These are phyloP conservation scores for Steinernema carpocapsae DNA, from an alignment of 2,888 invertebrate genomes.

Conservation along the genomic window DNA sequence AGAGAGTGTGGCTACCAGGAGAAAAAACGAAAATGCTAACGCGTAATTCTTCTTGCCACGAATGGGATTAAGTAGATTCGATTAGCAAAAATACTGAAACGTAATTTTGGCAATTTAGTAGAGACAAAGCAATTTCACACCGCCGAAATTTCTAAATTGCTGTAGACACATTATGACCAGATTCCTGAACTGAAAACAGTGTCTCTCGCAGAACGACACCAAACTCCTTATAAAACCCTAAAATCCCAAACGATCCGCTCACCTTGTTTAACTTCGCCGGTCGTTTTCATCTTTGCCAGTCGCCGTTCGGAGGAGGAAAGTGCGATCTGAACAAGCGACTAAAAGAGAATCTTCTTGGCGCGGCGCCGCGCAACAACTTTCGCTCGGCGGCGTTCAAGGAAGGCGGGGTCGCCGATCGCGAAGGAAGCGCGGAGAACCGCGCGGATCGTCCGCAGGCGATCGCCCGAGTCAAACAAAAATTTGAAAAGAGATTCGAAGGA, in stretches of 20 bases:
- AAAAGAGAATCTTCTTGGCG: neutral
- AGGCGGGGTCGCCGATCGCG: constrained; percentile 13
- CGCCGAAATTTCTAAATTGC: too few species aligned
- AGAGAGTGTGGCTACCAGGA: too few species aligned
- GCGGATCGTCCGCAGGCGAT: constrained; percentile 3
- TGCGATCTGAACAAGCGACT: constrained; percentile 2
- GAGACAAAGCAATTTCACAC: too few species aligned
- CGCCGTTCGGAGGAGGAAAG: neutral
- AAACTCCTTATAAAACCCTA: neutral
- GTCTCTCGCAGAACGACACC: too few species aligned
- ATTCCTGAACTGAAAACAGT: too few species aligned
- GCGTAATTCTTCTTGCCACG: too few species aligned
- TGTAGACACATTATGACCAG: too few species aligned
- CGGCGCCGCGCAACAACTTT: neutral
- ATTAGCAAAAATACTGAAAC: too few species aligned
- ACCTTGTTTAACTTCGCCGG: constrained; percentile 23
- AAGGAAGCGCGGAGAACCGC: neutral
- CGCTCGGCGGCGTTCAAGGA: neutral
- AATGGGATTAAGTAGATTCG: too few species aligned
- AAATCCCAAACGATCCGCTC: neutral
- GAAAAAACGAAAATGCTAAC: too few species aligned
- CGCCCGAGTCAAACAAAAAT: constrained; percentile 22
- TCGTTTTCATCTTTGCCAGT: constrained; percentile 19
- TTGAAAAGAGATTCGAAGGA: neutral
- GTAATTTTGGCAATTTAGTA: too few species aligned